These are phyloP conservation scores for Axea sp. DNA, from an alignment of 2,888 invertebrate genomes.

Conservation along the genomic window DNA sequence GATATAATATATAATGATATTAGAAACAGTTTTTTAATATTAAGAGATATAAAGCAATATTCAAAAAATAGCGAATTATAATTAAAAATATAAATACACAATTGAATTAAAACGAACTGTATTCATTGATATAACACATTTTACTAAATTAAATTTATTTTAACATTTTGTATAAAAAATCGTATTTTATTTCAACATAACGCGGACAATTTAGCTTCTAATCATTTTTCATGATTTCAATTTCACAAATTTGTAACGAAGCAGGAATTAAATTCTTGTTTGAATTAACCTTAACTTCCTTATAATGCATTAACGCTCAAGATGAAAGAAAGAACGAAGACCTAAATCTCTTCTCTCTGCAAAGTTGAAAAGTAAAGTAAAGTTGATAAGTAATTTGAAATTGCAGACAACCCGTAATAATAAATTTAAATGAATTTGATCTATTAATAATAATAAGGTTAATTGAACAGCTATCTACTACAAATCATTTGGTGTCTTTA, in stretches of 20 bases:
- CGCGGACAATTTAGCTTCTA: too few species aligned
- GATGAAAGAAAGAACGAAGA: slow-evolving; percentile 16
- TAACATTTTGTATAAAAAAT: too few species aligned
- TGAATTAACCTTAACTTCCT: slow-evolving; percentile 11
- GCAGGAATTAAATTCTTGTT: slow-evolving; percentile 1
- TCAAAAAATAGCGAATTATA: too few species aligned
- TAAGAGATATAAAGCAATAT: too few species aligned
- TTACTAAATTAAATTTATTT: too few species aligned
- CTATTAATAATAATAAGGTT: slow-evolving; percentile 48
- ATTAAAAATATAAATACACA: too few species aligned
- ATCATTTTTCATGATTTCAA: not conserved
- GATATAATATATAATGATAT: too few species aligned
- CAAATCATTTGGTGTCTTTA: slow-evolving; percentile 35
- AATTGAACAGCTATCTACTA: slow-evolving; percentile 41
- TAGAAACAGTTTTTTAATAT: too few species aligned
- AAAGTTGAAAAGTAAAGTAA: slow-evolving; percentile 38
- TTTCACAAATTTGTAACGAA: not conserved
- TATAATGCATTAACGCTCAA: slow-evolving; percentile 31
- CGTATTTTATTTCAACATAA: too few species aligned
- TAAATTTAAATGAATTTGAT: slow-evolving; percentile 32
- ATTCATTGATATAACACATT: too few species aligned
- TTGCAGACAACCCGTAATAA: slow-evolving; percentile 33
- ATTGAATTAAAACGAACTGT: too few species aligned
- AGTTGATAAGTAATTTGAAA: slow-evolving; percentile 38
- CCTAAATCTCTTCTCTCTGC: slow-evolving; percentile 18